Evolutionary conservation across 1,140 invertebrate genomes (phyloP).

Genomic region (Brachionus koreanus): DNA sequence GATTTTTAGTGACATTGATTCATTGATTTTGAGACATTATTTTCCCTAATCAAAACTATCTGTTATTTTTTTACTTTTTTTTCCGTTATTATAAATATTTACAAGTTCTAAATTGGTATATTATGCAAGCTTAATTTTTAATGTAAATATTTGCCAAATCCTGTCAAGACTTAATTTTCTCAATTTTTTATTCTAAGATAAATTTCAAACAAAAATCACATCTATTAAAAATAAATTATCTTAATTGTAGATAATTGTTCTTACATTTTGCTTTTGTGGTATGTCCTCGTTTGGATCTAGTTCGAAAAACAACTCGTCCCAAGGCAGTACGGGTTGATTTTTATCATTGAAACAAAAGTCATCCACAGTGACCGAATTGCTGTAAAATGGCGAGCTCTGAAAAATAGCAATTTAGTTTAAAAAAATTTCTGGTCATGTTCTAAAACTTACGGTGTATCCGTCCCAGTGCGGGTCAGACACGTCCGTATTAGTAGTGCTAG

Average conservation of each 20-base stretch:
- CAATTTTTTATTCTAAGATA: neutral
- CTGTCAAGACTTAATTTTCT: neutral
- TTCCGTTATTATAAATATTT: neutral
- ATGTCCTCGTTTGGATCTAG: constrained; percentile 37
- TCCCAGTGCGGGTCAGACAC: constrained; percentile 43
- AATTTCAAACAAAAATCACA: neutral
- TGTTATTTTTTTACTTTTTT: neutral
- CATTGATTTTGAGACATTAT: neutral
- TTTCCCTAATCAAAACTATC: neutral
- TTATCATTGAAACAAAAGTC: constrained; percentile 21
- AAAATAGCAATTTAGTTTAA: neutral
- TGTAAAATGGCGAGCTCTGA: constrained; percentile 32
- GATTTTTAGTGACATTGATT: neutral
- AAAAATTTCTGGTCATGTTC: neutral
- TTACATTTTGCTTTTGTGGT: constrained; percentile 27
- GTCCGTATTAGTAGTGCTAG: constrained; percentile 36
- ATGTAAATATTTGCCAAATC: neutral
- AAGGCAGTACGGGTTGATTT: constrained; percentile 13
- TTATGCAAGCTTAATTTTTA: neutral
- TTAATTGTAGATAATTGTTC: neutral
- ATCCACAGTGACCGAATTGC: constrained; percentile 15
- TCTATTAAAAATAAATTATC: no score
- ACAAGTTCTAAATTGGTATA: neutral
- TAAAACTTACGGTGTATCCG: constrained; percentile 32
- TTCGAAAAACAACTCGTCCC: constrained; percentile 42